These are phyloP conservation scores for Orientallactaga sibirica DNA, from an alignment of 2,797 vertebrate genomes.

Conservation along the genomic window DNA sequence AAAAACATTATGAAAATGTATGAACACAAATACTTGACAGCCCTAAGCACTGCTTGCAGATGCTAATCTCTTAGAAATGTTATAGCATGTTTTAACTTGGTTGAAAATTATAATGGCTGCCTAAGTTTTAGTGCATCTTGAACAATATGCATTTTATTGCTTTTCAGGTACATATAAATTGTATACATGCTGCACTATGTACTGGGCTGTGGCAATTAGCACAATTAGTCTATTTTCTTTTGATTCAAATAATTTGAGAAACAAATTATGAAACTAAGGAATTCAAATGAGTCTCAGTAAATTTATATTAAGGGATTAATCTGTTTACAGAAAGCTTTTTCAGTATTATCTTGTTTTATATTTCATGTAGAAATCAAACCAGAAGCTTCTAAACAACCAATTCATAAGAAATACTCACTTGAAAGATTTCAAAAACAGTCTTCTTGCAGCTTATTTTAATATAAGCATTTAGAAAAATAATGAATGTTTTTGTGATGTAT, in stretches of 20 bases:
- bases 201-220: not conserved
- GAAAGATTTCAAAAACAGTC: constrained; percentile 1
- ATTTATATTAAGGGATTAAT: not conserved
- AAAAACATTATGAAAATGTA: constrained; percentile 76
- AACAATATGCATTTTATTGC: constrained; percentile 63
- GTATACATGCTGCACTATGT: not conserved
- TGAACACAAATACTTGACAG: constrained; percentile 66
- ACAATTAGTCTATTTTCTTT: constrained; percentile 24
- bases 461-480: constrained; percentile 15
- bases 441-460: constrained; percentile 19
- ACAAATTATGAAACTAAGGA: constrained; percentile 5
- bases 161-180: not conserved
- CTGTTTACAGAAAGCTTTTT: constrained; percentile 16
- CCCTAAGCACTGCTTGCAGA: constrained; percentile 59
- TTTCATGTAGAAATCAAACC: not conserved
- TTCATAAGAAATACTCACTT: not conserved
- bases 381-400: not conserved
- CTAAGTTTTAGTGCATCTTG: constrained; percentile 61
- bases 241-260: constrained; percentile 29
- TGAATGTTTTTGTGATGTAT: not conserved
- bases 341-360: constrained; percentile 15
- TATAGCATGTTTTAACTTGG: constrained; percentile 40
- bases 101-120: constrained; percentile 73
- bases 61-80: constrained; percentile 59
- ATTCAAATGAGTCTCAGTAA: constrained; percentile 27